Evolutionary conservation across 1,140 invertebrate species (phyloP), one percentile per base, ranked within the genome.

Genomic region (Hylaeus volcanicus): DNA sequence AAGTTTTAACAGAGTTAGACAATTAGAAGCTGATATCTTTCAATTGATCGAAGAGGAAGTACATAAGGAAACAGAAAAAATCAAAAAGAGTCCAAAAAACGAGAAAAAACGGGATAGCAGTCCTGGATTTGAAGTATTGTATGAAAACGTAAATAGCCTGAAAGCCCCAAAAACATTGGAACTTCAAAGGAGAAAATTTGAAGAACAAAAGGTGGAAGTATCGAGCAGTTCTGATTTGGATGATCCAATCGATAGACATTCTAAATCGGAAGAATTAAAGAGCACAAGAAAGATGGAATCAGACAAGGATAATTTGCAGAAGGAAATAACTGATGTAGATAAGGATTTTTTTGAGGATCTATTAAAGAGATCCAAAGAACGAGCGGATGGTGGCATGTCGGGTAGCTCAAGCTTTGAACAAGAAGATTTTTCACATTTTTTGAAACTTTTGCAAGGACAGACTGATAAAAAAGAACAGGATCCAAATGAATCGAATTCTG

Each of bases 281-380:
- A 83, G 69, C 45, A 37, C 74, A 1, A 89, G 88, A 45, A 89
- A 86, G 70, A n/a, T 75, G 3, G 81, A 88, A 45, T 86, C 85
- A 1, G 88, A 88, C 12, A 92, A 93, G 41, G 91, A 92, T 6
- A 93, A 87, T 82, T 58, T 93, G 5, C 89, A 91, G 43, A 93
- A 93, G 68, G 92, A 93, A 81, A 93, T 93, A 41, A 93, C 89
- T 0, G 93, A 93, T n/a, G 92, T 93, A 1, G 93, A 93, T 56
- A 92, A 93, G 68, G 89, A 92, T 66, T 93, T 93, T 69, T 93
- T 93, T 55, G 91, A 91, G 43, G 88, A 89, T 85, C 81, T 93
- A 39, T 72, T 93, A 14, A 90, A 87, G 48, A 87, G 65, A 64
- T 91, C 92, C 0, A 90, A 90, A n/a, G 91, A 93, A 69, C 91